Conservation (phyloP, 2,797 vertebrate genomes). For the Anolis apletophallus region DNA sequence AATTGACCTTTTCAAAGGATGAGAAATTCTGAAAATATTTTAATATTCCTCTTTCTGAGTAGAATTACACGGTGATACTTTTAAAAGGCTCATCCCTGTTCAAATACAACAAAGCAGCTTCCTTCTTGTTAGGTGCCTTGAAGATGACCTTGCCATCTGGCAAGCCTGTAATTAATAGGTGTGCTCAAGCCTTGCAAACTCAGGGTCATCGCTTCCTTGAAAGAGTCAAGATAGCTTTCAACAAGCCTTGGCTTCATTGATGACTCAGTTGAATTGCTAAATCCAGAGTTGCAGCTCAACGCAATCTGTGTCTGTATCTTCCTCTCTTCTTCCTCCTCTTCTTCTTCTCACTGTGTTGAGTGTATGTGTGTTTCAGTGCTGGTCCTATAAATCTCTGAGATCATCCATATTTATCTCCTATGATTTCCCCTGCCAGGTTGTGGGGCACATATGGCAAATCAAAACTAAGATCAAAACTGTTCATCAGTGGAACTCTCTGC, state of each 20-base stretch:
- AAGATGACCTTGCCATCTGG: no score
- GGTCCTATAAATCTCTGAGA: not conserved
- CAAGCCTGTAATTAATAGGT: no score
- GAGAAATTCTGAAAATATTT: no score
- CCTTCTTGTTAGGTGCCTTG: no score
- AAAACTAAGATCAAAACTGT: not conserved
- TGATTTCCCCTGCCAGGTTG: not conserved
- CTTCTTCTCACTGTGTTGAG: not conserved
- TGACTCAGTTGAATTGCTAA: not conserved
- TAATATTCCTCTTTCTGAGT: not conserved
- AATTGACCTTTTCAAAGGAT: no score
- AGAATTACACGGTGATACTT: not conserved
- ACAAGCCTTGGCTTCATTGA: not conserved
- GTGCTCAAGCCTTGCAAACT: no score
- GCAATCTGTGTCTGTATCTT: not conserved
- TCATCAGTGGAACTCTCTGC: no score
- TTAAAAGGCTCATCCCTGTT: not conserved
- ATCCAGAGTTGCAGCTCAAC: not conserved
- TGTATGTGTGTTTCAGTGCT: not conserved
- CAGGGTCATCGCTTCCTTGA: no score
- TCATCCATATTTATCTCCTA: not conserved
- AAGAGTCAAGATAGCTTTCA: not conserved
- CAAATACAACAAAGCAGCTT: not conserved
- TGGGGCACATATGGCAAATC: not conserved
- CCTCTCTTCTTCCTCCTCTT: not conserved